Conservation (phyloP, 1,140 invertebrate genomes). For the Drosophila sproati region DNA sequence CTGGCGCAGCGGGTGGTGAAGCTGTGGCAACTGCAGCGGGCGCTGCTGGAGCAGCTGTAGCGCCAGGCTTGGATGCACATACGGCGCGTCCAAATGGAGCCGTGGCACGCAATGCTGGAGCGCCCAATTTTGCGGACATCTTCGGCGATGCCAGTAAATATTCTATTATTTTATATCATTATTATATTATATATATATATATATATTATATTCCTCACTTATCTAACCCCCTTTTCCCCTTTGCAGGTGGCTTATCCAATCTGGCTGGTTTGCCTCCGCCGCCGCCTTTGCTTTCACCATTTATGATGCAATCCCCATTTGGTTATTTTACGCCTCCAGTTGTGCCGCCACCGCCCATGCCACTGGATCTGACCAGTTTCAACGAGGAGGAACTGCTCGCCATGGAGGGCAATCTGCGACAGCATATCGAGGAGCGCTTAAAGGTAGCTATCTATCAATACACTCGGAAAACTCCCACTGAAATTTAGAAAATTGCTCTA, state of each 20-base stretch:
- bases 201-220: neutral
- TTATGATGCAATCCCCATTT: slow-evolving; percentile 86
- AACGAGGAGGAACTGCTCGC: slow-evolving; percentile 92
- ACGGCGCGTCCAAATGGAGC: slow-evolving; percentile 30
- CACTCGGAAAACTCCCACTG: too few species aligned
- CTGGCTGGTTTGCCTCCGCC: slow-evolving; percentile 42
- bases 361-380: slow-evolving; percentile 90
- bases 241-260: slow-evolving; percentile 56
- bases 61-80: slow-evolving; percentile 12
- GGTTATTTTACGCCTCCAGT: slow-evolving; percentile 85
- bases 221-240: neutral
- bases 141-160: slow-evolving; percentile 64
- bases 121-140: slow-evolving; percentile 56
- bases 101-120: slow-evolving; percentile 21
- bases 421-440: slow-evolving; percentile 95
- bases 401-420: slow-evolving; percentile 95
- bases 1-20: slow-evolving; percentile 27
- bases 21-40: slow-evolving; percentile 35
- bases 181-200: too few species aligned
- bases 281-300: slow-evolving; percentile 84
- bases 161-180: too few species aligned
- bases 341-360: slow-evolving; percentile 90
- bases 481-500: neutral
- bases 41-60: neutral
- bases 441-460: slow-evolving; percentile 84